Evolutionary conservation across 1,140 invertebrate genomes (phyloP).

Genomic region (Eriosoma lanigerum): DNA sequence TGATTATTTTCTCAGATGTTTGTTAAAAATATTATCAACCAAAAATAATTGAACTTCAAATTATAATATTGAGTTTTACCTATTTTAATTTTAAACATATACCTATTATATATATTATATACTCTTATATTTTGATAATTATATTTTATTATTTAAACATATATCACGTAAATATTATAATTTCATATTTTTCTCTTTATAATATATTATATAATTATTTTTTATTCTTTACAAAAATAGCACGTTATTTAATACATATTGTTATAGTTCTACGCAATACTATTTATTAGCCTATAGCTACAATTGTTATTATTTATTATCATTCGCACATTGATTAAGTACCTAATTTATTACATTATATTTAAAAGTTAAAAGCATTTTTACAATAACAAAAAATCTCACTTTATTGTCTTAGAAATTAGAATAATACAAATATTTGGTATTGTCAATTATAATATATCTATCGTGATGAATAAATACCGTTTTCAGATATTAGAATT

Average conservation of each 20-base stretch:
- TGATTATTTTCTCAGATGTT: background rate
- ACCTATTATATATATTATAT: too few species aligned
- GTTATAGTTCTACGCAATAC: background rate
- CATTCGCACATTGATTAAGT: background rate
- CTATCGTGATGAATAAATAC: background rate
- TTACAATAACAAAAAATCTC: conserved; percentile 43
- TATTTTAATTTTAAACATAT: too few species aligned
- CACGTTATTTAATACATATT: background rate
- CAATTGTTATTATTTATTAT: background rate
- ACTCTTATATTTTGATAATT: too few species aligned
- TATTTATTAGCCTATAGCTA: background rate
- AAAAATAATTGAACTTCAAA: background rate
- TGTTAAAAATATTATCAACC: background rate
- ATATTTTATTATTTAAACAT: too few species aligned
- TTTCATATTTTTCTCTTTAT: too few species aligned
- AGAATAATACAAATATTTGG: background rate
- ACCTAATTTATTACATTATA: too few species aligned
- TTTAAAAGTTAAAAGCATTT: background rate
- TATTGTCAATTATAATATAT: conserved; percentile 28
- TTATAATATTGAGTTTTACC: too few species aligned
- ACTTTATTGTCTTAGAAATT: conserved; percentile 42
- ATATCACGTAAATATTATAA: too few species aligned
- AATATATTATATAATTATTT: too few species aligned
- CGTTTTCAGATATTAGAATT: background rate
- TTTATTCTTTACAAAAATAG: conserved; percentile 24